Conservation (phyloP, 2,113 vertebrate species). For the Scytalopus superciliaris region DNA sequence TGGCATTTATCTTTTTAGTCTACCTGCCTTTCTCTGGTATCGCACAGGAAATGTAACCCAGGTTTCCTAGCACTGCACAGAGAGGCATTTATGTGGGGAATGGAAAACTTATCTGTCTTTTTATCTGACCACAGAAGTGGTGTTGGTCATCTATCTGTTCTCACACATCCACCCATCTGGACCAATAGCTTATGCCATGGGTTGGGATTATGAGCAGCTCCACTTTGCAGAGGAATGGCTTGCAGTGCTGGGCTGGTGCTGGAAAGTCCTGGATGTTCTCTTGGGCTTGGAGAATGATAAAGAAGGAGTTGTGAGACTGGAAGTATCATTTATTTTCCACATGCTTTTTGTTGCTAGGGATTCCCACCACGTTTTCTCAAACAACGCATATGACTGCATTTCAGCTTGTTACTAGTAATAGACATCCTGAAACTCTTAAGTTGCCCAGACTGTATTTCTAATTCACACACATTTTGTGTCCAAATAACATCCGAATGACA, state of each 20-base stretch:
- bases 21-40: not conserved
- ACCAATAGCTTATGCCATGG: not conserved
- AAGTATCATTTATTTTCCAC: not conserved
- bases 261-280: not conserved
- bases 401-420: not conserved
- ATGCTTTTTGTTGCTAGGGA: not conserved
- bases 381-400: not conserved
- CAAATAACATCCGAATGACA: not conserved
- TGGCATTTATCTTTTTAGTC: not conserved
- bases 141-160: not conserved
- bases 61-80: not conserved
- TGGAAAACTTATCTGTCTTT: not conserved
- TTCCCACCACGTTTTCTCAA: not conserved
- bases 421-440: not conserved
- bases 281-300: not conserved
- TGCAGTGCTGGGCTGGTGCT: not conserved
- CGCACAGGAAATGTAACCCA: not conserved
- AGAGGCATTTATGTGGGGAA: not conserved
- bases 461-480: not conserved
- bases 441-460: slow-evolving; percentile 1
- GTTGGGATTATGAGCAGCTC: not conserved
- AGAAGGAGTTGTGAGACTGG: not conserved
- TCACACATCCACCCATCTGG: not conserved
- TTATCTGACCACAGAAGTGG: not conserved
- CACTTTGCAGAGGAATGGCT: not conserved